These are phyloP conservation scores for Drosophila algonquin DNA, from an alignment of 2,888 invertebrate species.

Conservation along the genomic window DNA sequence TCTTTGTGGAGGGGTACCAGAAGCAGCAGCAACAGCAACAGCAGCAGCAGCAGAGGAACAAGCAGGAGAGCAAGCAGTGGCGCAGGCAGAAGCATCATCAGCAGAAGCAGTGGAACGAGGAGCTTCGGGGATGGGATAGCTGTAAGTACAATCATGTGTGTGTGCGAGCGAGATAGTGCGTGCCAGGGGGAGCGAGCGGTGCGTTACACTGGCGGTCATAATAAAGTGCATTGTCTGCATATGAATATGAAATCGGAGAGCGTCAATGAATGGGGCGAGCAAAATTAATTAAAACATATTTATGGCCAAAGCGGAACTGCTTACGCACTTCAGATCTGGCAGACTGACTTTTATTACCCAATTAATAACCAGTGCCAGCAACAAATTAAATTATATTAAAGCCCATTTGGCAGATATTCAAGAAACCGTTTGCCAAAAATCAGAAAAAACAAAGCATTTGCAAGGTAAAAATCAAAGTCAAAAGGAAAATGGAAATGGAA, in stretches of 20 bases:
- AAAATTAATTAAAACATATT: conserved; percentile 35
- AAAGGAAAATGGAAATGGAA: conserved; percentile 1
- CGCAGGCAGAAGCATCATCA: not conserved
- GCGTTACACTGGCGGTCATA: conserved; percentile 30
- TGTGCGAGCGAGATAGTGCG: conserved; percentile 31
- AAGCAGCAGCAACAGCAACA: conserved; percentile 6
- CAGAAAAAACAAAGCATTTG: conserved; percentile 12
- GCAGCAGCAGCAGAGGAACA: not conserved
- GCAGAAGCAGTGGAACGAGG: conserved; percentile 2
- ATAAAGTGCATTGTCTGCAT: conserved; percentile 33
- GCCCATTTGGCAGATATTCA: conserved; percentile 41
- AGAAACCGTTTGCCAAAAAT: conserved; percentile 8
- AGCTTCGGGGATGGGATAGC: not conserved
- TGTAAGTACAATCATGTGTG: conserved; percentile 15
- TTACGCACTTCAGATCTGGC: conserved; percentile 31
- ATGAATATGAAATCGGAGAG: not conserved
- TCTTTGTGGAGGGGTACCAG: conserved; percentile 36
- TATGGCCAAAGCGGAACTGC: conserved; percentile 22
- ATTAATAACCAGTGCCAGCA: conserved; percentile 37
- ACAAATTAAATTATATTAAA: conserved; percentile 26
- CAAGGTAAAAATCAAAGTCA: conserved; percentile 22
- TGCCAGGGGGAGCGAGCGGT: conserved; percentile 22
- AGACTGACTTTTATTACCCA: conserved; percentile 40
- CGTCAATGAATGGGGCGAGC: not conserved
- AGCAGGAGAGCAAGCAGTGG: conserved; percentile 12